Conservation (phyloP, 2,113 vertebrate species). For the Colinus virginianus region DNA sequence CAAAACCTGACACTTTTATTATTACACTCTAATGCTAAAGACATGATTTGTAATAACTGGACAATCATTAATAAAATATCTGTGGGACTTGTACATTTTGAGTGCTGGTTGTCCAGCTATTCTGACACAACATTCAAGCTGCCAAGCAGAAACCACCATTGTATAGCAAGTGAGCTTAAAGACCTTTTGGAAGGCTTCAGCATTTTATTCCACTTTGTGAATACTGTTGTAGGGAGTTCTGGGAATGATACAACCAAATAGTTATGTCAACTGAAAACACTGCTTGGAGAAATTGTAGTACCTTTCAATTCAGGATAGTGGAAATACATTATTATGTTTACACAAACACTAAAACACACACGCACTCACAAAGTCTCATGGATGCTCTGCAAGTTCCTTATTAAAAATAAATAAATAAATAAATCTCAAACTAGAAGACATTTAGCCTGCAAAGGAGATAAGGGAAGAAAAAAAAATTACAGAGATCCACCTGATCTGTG, state of each 20-base stretch:
- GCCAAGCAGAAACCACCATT: neutral
- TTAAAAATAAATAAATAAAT: neutral
- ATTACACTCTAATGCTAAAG: neutral
- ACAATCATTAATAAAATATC: neutral
- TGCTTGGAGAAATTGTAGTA: neutral
- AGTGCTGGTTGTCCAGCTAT: neutral
- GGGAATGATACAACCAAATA: neutral
- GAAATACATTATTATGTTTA: neutral
- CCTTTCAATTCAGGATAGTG: neutral
- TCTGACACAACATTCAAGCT: neutral
- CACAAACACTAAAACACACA: neutral
- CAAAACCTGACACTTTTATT: neutral
- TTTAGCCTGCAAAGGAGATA: neutral
- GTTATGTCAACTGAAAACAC: neutral
- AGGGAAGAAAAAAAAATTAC: neutral
- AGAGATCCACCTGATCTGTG: neutral
- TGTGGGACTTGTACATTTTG: neutral
- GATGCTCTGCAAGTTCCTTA: neutral
- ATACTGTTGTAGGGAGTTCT: neutral
- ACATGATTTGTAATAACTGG: neutral
- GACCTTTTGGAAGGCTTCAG: neutral
- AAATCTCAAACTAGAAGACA: neutral
- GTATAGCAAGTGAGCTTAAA: rapidly evolving
- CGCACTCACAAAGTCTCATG: neutral
- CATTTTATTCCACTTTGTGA: neutral